phyloP scores from a whole-genome alignment of 2,888 invertebrate species.

The Dorcus parallelipipedus region DNA sequence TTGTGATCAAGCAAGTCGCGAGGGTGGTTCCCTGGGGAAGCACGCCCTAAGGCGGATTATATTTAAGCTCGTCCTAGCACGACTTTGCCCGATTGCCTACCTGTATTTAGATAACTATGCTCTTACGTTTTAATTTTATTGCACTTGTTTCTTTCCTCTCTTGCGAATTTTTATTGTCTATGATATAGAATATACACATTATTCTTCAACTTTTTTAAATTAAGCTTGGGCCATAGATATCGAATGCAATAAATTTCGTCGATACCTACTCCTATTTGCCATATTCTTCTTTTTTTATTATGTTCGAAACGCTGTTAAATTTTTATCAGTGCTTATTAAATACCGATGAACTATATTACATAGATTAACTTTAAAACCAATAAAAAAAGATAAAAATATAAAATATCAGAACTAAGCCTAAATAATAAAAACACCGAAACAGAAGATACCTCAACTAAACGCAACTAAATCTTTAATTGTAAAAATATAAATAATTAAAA shows the following conservation, averaged over 20 bases:
- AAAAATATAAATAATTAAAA: no score
- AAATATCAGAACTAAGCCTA: no score
- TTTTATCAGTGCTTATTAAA: no score
- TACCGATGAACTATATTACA: no score
- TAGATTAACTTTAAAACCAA: no score
- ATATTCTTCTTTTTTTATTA: no score
- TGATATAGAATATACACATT: conserved; percentile 19
- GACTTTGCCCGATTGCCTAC: conserved; percentile 26
- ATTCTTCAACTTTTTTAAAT: conserved; percentile 6
- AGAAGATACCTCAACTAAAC: no score
- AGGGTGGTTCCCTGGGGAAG: conserved; percentile 19
- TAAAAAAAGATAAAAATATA: no score
- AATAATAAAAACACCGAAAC: no score
- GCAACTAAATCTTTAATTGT: no score
- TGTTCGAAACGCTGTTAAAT: no score
- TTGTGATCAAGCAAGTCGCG: conserved; percentile 21
- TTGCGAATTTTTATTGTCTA: conserved; percentile 21
- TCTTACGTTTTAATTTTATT: conserved; percentile 29
- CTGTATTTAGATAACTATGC: conserved; percentile 26
- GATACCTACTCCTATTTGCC: no score
- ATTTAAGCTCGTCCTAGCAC: conserved; percentile 21
- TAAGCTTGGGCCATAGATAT: background rate
- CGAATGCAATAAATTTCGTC: background rate
- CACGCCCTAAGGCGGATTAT: conserved; percentile 24
- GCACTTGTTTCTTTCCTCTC: conserved; percentile 22